These are phyloP conservation scores for Axea sp. DNA, from an alignment of 2,888 invertebrate species.

Conservation along the genomic window DNA sequence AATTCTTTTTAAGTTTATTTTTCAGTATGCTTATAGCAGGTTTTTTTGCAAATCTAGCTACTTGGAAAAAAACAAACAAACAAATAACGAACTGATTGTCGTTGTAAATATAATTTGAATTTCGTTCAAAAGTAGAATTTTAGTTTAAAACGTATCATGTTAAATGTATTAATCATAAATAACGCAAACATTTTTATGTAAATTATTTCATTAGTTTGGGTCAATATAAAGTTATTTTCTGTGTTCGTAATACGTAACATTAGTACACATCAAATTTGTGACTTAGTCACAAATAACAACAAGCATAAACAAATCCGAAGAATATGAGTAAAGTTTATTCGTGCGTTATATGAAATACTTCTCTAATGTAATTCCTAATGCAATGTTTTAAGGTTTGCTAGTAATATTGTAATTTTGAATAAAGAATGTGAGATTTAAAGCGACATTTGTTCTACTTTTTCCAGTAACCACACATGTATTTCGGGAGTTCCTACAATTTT, in stretches of 20 bases:
- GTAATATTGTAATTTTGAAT: constrained; percentile 36
- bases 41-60: too few species aligned
- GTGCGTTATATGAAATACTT: neutral
- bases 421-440: constrained; percentile 37
- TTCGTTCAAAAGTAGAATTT: constrained; percentile 8
- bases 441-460: constrained; percentile 18
- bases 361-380: constrained; percentile 22
- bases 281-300: too few species aligned
- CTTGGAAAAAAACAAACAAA: too few species aligned
- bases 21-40: too few species aligned
- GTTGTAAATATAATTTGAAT: constrained; percentile 20
- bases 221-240: constrained; percentile 7
- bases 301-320: too few species aligned
- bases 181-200: constrained; percentile 5
- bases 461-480: constrained; percentile 8
- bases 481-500: constrained; percentile 19
- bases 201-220: constrained; percentile 9
- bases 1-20: too few species aligned
- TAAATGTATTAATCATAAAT: constrained; percentile 6
- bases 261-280: too few species aligned
- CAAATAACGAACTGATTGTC: constrained; percentile 13
- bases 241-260: too few species aligned
- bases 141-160: constrained; percentile 14
- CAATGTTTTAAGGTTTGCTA: constrained; percentile 12
- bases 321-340: constrained; percentile 21